phyloP scores from a whole-genome alignment of 2,113 vertebrate species.

The Rafetus swinhoei region DNA sequence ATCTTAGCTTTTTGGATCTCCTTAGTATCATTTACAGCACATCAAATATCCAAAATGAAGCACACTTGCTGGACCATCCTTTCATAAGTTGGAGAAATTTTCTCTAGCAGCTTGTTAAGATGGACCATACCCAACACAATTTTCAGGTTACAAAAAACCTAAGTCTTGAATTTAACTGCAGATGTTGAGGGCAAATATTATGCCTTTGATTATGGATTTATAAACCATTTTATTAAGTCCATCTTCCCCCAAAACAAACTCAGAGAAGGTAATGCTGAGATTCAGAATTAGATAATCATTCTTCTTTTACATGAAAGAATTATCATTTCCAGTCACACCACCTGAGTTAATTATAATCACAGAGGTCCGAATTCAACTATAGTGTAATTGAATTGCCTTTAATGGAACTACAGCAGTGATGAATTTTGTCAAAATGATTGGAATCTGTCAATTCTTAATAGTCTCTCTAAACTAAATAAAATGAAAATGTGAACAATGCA shows the following conservation, averaged over 20 bases:
- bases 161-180: neutral
- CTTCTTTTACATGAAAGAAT: neutral
- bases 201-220: neutral
- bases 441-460: neutral
- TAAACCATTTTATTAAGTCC: neutral
- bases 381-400: neutral
- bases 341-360: neutral
- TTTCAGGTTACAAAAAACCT: neutral
- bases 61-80: neutral
- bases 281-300: neutral
- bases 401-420: rapidly evolving
- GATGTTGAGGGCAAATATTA: neutral
- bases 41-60: neutral
- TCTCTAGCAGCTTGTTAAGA: neutral
- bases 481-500: neutral
- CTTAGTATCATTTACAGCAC: neutral
- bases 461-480: neutral
- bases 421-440: neutral
- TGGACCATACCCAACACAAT: neutral
- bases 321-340: neutral
- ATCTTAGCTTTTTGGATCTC: neutral
- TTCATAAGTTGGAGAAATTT: neutral
- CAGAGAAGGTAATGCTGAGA: neutral
- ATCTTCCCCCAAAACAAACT: neutral
- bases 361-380: neutral